Evolutionary conservation across 1,140 invertebrate species (phyloP), one percentile per base, ranked within the genome.

Genomic region (Pseudomyrmex concolor): DNA sequence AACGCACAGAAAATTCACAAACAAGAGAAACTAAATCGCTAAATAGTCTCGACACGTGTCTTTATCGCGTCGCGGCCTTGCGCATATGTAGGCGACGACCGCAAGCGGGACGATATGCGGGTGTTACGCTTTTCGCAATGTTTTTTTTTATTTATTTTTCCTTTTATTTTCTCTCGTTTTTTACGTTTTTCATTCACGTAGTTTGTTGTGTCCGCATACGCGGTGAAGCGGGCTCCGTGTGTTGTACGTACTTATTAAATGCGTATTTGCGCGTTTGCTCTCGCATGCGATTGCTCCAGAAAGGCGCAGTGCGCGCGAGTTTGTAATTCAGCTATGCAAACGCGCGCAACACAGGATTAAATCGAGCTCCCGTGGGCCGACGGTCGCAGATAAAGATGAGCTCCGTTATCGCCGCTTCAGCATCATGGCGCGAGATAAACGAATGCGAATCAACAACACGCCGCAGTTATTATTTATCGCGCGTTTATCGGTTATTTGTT

Each of bases 11-110:
- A 43, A 60, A 19, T 78, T 10, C 2, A 5, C 17, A 15, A 78
- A 57, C 13, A 12, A 62, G 22, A 78, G 54, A 17, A 57, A 59
- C 54, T 51, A 12, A 22, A 19, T 48, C 50, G 15, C 34, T 34
- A 34, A 34, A 34, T 70, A 59, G 43, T 80, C 71, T 43, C 71
- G 55, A 66, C 54, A 71, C 54, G 50, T 78, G 66, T 84, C 80
- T 87, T 87, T 84, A 86, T 87, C 85, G 34, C 5, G 73, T 86
- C 22, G 70, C 86, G 86, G 81, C 86, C 85, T 87, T 86, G 86
- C 81, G 81, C 85, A 81, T 60, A 86, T 78, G 85, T 84, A 87
- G 73, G 72, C 85, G 84, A 62, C 5, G 34, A 34, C 45, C 67
- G 78, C 51, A 55, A 55, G 12, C 74, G 25, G 9, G 45, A n/a